Conservation (phyloP, 2,113 vertebrate genomes). For the Heterochromis multidens region DNA sequence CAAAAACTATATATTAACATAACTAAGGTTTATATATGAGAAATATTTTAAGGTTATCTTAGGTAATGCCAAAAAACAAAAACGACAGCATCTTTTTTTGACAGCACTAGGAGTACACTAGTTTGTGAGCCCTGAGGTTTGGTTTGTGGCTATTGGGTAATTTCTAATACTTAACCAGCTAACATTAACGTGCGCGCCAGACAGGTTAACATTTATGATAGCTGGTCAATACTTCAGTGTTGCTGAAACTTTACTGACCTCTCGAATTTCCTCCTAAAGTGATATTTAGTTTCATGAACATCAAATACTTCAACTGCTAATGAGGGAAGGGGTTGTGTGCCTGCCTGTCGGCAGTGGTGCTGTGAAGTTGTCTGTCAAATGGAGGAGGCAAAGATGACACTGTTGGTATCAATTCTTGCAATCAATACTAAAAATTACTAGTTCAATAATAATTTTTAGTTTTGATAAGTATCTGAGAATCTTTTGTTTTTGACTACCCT, state of each 20-base stretch:
- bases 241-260: background rate
- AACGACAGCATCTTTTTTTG: too few relatives aligned
- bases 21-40: background rate
- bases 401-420: background rate
- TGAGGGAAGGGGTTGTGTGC: background rate
- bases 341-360: too few relatives aligned
- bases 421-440: too few relatives aligned
- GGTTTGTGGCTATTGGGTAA: background rate
- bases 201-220: too few relatives aligned
- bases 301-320: background rate
- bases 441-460: too few relatives aligned
- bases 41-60: background rate
- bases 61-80: too few relatives aligned
- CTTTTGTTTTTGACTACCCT: too few relatives aligned
- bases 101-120: background rate
- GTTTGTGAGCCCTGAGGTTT: background rate
- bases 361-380: background rate
- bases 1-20: background rate
- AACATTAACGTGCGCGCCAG: background rate
- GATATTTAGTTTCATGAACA: background rate
- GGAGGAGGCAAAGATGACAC: background rate
- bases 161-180: background rate
- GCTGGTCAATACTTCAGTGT: background rate
- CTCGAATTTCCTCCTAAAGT: background rate
- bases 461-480: too few relatives aligned